Base-by-base conservation (phyloP, 2,888 invertebrate species). In the Tetragonisca angustula region DNA sequence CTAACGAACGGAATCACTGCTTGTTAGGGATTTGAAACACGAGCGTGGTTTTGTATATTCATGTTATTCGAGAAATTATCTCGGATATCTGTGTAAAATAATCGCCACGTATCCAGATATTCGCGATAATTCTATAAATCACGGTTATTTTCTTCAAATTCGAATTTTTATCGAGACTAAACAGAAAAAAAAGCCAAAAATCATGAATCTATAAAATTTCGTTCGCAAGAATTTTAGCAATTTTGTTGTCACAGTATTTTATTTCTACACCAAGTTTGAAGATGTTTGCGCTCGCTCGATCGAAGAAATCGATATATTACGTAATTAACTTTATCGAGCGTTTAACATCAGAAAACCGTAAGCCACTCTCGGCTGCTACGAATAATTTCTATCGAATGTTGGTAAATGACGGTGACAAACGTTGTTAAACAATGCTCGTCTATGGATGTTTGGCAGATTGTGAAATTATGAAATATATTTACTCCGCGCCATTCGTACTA, bases 391-490 rank as follows among this genome's bases (percentile, higher is more conserved):
- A 52, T 36, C 1, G 15, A 17, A 9, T 19, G 27, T 6, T 4
- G 6, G 15, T 2, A 15, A 49, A 61, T 24, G 27, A 6, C 27
- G 32, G 54, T 17, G 54, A 21, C 32, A 43, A 71, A 43, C 43
- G 13, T 43, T 27, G 24, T 71, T 59, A 43, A 71, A 59, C 17
- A n/a, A 21, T 21, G 52, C 27, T 17, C 21, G 59, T 11, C 19
- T 56, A 24, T 49, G 64, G 21, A 27, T 4, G 64, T 36, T 43
- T 17, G 71, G 32, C 21, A 49, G 62, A 83, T 84, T 84, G 81
- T 65, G 78, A 84, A 84, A 84, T 75, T 84, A 84, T 65, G 78
- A 84, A 84, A 84, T 75, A 81, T 81, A 81, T 81, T 84, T 78
- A 54, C 49, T 54, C 52, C 27, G 81, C 54, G 36, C 74, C 61